Conservation (phyloP, 2,797 vertebrate genomes). For the Sciurus vulgaris region DNA sequence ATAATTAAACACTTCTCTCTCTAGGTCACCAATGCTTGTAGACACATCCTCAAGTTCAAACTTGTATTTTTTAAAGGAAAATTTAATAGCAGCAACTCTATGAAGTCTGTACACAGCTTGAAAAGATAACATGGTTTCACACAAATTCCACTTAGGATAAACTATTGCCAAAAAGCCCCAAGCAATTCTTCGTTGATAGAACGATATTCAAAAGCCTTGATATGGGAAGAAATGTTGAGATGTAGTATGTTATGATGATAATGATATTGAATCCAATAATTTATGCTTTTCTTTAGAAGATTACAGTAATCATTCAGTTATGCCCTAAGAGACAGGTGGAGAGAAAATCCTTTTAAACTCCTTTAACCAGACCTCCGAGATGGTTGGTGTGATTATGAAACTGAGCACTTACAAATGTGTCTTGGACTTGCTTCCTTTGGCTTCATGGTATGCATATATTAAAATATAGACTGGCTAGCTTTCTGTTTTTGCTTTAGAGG, state of each 20-base stretch:
- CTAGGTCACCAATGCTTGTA: slow-evolving; percentile 78
- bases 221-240: neutral
- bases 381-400: neutral
- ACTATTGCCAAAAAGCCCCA: neutral
- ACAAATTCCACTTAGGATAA: slow-evolving; percentile 30
- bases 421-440: neutral
- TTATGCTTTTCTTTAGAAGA: neutral
- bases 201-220: neutral
- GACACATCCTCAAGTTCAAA: slow-evolving; percentile 78
- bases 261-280: neutral
- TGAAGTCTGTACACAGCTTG: neutral
- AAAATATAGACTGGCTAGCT: neutral
- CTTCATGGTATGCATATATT: neutral
- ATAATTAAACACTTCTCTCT: slow-evolving; percentile 84
- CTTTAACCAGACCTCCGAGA: neutral
- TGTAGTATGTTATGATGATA: neutral
- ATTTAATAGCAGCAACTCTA: neutral
- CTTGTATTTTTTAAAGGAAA: slow-evolving; percentile 58
- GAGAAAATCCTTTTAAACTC: neutral
- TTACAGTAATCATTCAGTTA: neutral
- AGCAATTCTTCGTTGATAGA: neutral
- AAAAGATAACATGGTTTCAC: neutral
- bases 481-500: neutral
- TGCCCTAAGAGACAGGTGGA: neutral
- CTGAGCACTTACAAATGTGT: neutral